Percentiles rank a stretch among this genome's conserved stretches.
Evolutionary conservation across 2,888 invertebrate species (phyloP).

Genomic region (Drosophila limbata): DNA sequence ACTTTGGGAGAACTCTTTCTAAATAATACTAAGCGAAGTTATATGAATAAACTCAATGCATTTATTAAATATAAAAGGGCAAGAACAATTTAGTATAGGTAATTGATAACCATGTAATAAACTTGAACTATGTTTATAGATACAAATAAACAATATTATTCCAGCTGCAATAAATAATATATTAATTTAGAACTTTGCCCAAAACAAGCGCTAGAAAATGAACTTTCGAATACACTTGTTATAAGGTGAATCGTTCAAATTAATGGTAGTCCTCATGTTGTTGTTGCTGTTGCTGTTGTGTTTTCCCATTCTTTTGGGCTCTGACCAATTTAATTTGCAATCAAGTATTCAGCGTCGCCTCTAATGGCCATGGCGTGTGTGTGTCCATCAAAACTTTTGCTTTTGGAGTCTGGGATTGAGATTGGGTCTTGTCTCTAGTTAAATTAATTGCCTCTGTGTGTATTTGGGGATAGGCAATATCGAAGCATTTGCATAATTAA

Average conservation of each 20-base stretch:
- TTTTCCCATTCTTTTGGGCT: slow-evolving; percentile 41
- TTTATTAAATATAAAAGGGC: neutral
- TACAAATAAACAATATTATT: slow-evolving; percentile 26
- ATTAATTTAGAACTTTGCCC: slow-evolving; percentile 3
- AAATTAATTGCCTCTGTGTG: slow-evolving; percentile 57
- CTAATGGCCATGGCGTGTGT: slow-evolving; percentile 64
- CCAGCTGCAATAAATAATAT: slow-evolving; percentile 28
- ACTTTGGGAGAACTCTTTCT: neutral
- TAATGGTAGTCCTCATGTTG: slow-evolving; percentile 52
- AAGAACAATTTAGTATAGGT: neutral
- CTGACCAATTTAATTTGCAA: slow-evolving; percentile 71
- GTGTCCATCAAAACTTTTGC: slow-evolving; percentile 39
- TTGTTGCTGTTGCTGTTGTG: slow-evolving; percentile 16
- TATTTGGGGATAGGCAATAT: slow-evolving; percentile 42
- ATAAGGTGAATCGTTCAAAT: slow-evolving; percentile 58
- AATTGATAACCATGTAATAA: neutral
- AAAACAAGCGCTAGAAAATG: slow-evolving; percentile 33
- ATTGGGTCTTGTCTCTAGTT: slow-evolving; percentile 35
- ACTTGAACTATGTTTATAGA: slow-evolving; percentile 1
- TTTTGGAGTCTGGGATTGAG: slow-evolving; percentile 8
- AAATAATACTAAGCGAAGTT: neutral
- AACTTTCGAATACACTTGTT: slow-evolving; percentile 21
- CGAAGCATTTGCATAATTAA: slow-evolving; percentile 65
- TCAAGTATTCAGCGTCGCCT: slow-evolving; percentile 69
- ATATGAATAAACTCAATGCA: neutral